Conservation (phyloP, 2,797 vertebrate genomes). For the Neopelma chrysocephalum region DNA sequence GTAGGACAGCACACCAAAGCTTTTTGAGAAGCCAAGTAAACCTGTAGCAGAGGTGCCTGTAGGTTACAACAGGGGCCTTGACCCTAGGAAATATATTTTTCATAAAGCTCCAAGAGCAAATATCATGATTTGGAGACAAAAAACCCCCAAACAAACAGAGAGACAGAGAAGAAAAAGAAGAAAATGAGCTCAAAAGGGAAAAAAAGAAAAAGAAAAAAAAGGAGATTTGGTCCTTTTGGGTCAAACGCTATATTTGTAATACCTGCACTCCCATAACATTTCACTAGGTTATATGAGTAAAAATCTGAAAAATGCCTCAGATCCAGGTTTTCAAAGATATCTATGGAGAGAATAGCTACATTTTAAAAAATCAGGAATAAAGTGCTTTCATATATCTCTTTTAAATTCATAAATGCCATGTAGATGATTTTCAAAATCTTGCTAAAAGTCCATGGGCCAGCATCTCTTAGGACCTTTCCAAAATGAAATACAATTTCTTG, state of each 20-base stretch:
- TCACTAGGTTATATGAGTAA: background rate
- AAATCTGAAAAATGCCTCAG: background rate
- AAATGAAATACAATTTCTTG: background rate
- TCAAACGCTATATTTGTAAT: background rate
- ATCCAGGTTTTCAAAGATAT: background rate
- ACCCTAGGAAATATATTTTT: conserved; percentile 28
- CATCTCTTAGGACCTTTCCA: background rate
- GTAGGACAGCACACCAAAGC: conserved; percentile 27
- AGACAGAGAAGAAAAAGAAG: conserved; percentile 1
- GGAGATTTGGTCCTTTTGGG: conserved; percentile 53
- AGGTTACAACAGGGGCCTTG: conserved; percentile 51
- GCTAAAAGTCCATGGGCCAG: background rate
- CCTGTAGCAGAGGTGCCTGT: conserved; percentile 46
- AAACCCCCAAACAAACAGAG: background rate
- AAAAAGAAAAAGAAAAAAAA: conserved; percentile 71
- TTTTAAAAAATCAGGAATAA: background rate
- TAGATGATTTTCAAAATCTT: background rate
- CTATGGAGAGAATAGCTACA: background rate
- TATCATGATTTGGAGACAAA: conserved; percentile 8
- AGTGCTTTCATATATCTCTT: background rate
- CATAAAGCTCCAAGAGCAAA: conserved; percentile 23
- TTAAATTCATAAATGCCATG: background rate
- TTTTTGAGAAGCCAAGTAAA: conserved; percentile 45
- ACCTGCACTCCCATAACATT: background rate
- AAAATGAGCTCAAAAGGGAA: conserved; percentile 70